These are phyloP conservation scores for Campaea margaritaria DNA, from an alignment of 2,888 invertebrate genomes.

Conservation along the genomic window DNA sequence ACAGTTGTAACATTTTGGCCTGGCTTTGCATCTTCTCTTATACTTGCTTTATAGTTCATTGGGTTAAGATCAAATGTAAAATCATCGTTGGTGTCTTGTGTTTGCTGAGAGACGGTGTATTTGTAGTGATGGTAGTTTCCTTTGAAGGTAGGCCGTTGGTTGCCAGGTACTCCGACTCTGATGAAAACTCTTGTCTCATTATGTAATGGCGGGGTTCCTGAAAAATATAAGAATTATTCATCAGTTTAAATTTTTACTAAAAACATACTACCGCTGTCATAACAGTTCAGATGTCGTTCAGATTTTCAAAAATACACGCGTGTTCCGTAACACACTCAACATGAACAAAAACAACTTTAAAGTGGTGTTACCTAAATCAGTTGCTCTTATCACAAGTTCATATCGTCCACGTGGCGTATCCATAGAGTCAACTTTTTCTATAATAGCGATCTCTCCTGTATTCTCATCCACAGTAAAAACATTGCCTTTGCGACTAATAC, in stretches of 20 bases:
- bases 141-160: conserved; percentile 91
- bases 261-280: too few relatives aligned
- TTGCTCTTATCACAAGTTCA: conserved; percentile 88
- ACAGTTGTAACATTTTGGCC: conserved; percentile 90
- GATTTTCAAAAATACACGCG: too few relatives aligned
- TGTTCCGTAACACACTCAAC: too few relatives aligned
- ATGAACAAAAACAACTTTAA: background rate
- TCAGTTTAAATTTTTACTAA: too few relatives aligned
- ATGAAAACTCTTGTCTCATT: conserved; percentile 88
- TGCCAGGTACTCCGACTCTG: conserved; percentile 92
- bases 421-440: conserved; percentile 87
- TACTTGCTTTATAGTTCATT: conserved; percentile 88
- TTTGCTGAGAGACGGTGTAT: conserved; percentile 66
- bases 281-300: too few relatives aligned
- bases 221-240: conserved; percentile 18
- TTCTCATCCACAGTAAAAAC: conserved; percentile 87
- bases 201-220: conserved; percentile 87
- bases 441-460: conserved; percentile 89
- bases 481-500: conserved; percentile 86
- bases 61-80: conserved; percentile 86
- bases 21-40: conserved; percentile 88
- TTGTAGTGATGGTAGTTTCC: conserved; percentile 88
- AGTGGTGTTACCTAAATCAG: conserved; percentile 86
- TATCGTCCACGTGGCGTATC: conserved; percentile 91
- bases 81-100: conserved; percentile 66